These are phyloP conservation scores for Gallinago stenura DNA, from an alignment of 2,797 vertebrate genomes.

Conservation along the genomic window DNA sequence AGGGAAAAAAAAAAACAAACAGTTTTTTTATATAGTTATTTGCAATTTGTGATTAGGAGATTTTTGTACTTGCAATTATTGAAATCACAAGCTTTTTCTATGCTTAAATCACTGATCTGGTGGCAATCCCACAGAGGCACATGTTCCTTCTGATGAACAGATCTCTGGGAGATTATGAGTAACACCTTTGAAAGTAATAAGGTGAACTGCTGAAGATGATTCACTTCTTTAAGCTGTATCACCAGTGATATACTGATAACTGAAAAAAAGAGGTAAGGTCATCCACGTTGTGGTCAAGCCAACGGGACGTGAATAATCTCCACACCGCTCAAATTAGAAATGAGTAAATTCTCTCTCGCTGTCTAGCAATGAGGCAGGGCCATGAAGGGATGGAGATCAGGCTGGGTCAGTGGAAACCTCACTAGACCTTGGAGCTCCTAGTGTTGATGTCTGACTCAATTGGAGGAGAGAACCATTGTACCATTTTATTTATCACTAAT, in stretches of 20 bases:
- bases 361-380: not conserved
- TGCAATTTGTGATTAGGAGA: not conserved
- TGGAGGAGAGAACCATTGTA: not conserved
- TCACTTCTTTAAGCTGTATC: not conserved
- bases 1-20: accelerated
- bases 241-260: not conserved
- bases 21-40: not conserved
- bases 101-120: not conserved
- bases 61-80: not conserved
- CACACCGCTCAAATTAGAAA: not conserved
- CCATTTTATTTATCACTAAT: not conserved
- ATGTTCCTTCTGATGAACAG: not conserved
- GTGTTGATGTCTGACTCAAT: accelerated
- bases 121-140: not conserved
- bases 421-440: not conserved
- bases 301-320: not conserved
- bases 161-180: not conserved
- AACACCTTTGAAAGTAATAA: not conserved
- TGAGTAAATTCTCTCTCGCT: not conserved
- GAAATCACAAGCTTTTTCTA: not conserved
- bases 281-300: not conserved
- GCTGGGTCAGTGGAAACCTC: not conserved
- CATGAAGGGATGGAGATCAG: not conserved
- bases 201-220: not conserved
- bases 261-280: not conserved